Base-by-base conservation (phyloP, 2,888 invertebrate genomes). In the Leucozona laternaria region DNA sequence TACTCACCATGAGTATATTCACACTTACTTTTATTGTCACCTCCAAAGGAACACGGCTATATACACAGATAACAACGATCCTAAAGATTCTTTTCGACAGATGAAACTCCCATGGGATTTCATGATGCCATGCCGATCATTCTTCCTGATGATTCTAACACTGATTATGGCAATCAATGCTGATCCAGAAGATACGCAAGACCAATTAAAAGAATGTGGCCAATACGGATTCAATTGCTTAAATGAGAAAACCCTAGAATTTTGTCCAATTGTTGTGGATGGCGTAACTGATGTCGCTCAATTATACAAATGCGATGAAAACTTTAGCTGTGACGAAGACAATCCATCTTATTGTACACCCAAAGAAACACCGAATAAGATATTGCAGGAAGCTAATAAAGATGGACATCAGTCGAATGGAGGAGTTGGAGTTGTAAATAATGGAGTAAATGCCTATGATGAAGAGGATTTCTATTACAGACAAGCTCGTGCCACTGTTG, bases 321-420 rank as follows among this genome's bases (percentile, higher is more conserved):
- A 83, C 13, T 88, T 48, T 15, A 17, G 43, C 2, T 89, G 89
- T 58, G 89, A 89, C 71, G 89, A 89, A 73, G 88, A 89, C 34
- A 89, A 89, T 84, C 88, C 88, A 3, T 88, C 88, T 15, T 89
- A 77, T 78, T 89, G 89, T 83, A 88, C 88, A 5, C 88, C 89
- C 15, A 60, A 71, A 13, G 88, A 89, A 58, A 13, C 58, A 15
- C 22, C 60, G 0, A 64, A 70, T 73, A 86, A 71, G 43, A 11
- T 75, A 0, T 11, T 75, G 0, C 28, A 34, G 6, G 68, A 55
- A 3, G 20, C 48, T 2, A 60, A 57, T 22, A 73, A 77, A 13
- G 17, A 64, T 10, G 53, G 53, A n/a, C 25, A 40, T 20, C 20
- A 34, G n/a, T 3, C 10, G 4, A 37, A 45, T 17, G 55, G 34